A percentile compares a stretch with the other conserved stretches of the same genome.
These are phyloP conservation scores for Eilema depressum DNA, from an alignment of 2,888 invertebrate genomes.

Conservation along the genomic window DNA sequence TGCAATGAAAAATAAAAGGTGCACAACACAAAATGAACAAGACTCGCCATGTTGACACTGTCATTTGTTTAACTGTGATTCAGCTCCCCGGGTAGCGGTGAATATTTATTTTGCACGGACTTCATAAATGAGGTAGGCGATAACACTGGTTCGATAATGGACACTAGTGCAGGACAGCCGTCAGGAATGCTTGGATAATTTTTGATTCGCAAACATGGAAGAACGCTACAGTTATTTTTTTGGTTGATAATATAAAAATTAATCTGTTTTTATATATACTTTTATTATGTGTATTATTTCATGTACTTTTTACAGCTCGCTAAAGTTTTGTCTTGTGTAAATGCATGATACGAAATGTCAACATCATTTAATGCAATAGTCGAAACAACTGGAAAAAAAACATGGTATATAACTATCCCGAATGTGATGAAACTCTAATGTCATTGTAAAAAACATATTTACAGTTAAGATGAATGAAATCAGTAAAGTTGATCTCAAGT, in stretches of 20 bases:
- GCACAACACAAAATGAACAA: conserved; percentile 69
- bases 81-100: conserved; percentile 41
- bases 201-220: background rate
- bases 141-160: conserved; percentile 5
- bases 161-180: conserved; percentile 15
- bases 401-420: too few species aligned
- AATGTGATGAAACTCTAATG: too few species aligned
- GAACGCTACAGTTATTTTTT: background rate
- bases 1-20: conserved; percentile 73
- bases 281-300: too few species aligned
- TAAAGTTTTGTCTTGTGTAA: too few species aligned
- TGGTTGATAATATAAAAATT: background rate
- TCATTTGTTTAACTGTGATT: conserved; percentile 63
- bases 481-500: too few species aligned
- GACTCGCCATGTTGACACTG: conserved; percentile 65
- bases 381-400: too few species aligned
- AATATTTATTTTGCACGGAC: conserved; percentile 49
- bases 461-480: too few species aligned
- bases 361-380: too few species aligned
- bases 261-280: background rate
- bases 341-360: too few species aligned
- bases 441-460: too few species aligned
- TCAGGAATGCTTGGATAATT: conserved; percentile 10
- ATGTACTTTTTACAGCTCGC: too few species aligned
- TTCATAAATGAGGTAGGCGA: conserved; percentile 36